phyloP scores from a whole-genome alignment of 2,113 vertebrate genomes.

The Oncorhynchus tshawytscha region DNA sequence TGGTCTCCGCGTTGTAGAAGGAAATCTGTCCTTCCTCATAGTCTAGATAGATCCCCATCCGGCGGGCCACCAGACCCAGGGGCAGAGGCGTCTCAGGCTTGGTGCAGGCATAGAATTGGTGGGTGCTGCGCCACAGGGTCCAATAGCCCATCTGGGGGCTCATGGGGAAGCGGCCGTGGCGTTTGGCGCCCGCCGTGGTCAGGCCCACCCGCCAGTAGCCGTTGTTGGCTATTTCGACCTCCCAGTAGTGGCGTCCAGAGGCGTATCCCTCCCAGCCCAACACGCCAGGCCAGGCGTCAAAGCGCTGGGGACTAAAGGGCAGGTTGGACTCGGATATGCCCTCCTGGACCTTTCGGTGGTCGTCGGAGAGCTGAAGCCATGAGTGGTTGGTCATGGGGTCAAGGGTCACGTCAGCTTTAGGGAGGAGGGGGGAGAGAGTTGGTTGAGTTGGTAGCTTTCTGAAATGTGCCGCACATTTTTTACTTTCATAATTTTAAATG shows the following conservation, averaged over 20 bases:
- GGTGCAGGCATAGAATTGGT: constrained; percentile 69
- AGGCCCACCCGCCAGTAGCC: constrained; percentile 75
- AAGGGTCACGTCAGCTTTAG: constrained; percentile 66
- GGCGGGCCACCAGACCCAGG: constrained; percentile 66
- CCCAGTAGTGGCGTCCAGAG: constrained; percentile 75
- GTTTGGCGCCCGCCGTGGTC: constrained; percentile 51
- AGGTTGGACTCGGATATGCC: constrained; percentile 15
- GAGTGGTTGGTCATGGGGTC: constrained; percentile 69
- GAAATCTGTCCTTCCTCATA: constrained; percentile 85
- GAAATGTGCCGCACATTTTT: not conserved
- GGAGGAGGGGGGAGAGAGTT: not conserved
- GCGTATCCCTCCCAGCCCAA: constrained; percentile 71
- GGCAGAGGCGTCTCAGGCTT: constrained; percentile 71
- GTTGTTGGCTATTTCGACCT: constrained; percentile 67
- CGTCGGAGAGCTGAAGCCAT: constrained; percentile 72
- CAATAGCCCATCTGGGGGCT: constrained; percentile 63
- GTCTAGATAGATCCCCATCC: constrained; percentile 82
- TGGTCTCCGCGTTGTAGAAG: constrained; percentile 80
- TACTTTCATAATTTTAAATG: not conserved
- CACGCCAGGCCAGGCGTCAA: constrained; percentile 68
- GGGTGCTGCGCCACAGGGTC: constrained; percentile 70
- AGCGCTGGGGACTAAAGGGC: constrained; percentile 64
- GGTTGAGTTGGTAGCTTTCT: not conserved
- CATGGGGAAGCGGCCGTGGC: constrained; percentile 69
- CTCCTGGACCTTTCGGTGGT: constrained; percentile 68